Evolutionary conservation across 2,797 vertebrate genomes (phyloP).

Genomic region (Lutjanus argentimaculatus): DNA sequence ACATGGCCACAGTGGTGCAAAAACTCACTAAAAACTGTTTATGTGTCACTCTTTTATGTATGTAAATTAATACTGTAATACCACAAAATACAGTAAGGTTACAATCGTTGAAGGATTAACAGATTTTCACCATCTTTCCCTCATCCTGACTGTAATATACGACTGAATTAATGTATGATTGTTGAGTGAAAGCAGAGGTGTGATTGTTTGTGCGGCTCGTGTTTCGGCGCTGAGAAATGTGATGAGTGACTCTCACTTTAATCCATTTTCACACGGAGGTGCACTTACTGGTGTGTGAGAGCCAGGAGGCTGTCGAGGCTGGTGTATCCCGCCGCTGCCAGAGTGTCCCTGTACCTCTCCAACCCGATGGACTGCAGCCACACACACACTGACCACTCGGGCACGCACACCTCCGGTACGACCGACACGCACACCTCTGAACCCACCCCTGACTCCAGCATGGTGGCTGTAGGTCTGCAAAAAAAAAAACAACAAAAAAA

Average conservation of each 20-base stretch:
- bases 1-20: not conserved
- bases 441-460: conserved; percentile 92
- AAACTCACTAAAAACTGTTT: not conserved
- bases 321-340: conserved; percentile 96
- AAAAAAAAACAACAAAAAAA: not conserved
- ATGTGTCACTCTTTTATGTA: not conserved
- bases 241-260: conserved; percentile 12
- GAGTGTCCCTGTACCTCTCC: conserved; percentile 98
- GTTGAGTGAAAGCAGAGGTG: not conserved
- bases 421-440: conserved; percentile 94
- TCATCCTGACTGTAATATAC: not conserved
- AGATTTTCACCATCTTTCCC: not conserved
- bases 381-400: conserved; percentile 92
- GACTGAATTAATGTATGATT: not conserved
- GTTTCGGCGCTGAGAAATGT: conserved; percentile 6
- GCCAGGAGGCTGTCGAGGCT: conserved; percentile 94
- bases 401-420: conserved; percentile 91
- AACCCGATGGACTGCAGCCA: conserved; percentile 98
- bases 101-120: not conserved
- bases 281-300: conserved; percentile 99
- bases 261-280: conserved; percentile 25
- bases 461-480: conserved; percentile 90
- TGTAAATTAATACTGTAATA: conserved; percentile 3
- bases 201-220: not conserved
- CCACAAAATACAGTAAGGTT: not conserved